These are phyloP conservation scores for Stichopus chloronotus DNA, from an alignment of 35 echinoderm and acorn worm genomes.

Conservation along the genomic window DNA sequence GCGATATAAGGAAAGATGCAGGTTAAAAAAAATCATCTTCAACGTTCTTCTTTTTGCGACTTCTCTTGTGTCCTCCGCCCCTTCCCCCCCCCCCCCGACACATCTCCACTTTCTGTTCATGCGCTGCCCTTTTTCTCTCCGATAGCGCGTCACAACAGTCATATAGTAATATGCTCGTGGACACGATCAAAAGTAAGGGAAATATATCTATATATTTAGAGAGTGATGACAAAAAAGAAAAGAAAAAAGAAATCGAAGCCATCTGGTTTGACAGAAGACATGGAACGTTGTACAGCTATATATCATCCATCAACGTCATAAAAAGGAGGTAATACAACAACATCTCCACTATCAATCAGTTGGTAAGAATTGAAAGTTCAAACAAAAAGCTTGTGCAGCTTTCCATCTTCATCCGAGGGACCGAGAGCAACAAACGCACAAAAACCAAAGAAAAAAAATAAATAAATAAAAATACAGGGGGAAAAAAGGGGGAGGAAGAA, in stretches of 20 bases:
- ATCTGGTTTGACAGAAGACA: conserved; percentile 51
- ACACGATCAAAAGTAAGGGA: not conserved
- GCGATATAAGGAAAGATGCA: not conserved
- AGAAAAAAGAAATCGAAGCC: conserved; percentile 6
- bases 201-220: not conserved
- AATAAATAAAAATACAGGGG: not conserved
- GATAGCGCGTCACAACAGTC: not conserved
- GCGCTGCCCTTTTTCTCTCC: no score
- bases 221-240: not conserved
- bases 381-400: conserved; percentile 13
- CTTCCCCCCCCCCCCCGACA: not conserved
- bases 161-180: conserved; percentile 25
- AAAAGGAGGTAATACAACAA: conserved; percentile 18
- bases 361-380: conserved; percentile 37
- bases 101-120: no score
- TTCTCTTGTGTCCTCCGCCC: conserved; percentile 10
- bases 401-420: not conserved
- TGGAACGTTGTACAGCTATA: conserved; percentile 1
- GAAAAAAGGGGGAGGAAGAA: not conserved
- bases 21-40: no score
- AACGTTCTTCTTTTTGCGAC: not conserved
- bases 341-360: conserved; percentile 35
- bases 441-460: no score
- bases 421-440: not conserved
- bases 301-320: conserved; percentile 38